Evolutionary conservation across 2,888 invertebrate genomes (phyloP), one percentile per base, ranked within the genome.

Genomic region (Gortyna flavago): DNA sequence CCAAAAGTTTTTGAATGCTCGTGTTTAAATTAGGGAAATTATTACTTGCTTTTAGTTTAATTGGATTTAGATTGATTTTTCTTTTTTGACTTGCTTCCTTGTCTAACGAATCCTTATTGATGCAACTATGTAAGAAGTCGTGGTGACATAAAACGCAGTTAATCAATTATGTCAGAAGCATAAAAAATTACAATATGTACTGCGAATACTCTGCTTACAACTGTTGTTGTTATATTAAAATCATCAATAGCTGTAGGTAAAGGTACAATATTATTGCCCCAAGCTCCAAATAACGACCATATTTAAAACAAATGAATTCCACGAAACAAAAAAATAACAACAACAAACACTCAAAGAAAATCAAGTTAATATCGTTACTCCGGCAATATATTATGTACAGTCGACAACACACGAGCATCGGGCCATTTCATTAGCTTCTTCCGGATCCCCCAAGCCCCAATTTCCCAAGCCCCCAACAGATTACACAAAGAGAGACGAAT

Each of bases 391-490:
- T 90, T 89, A 85, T 84, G 84, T 86, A 85, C 86, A 86, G 76
- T 85, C 71, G 80, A 85, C 80, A 81, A 86, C 84, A 84, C 83
- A 78, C 65, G 80, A 64, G 86, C 77, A 76, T 78, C 83, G 79
- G 81, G 85, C 87, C 88, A 88, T 90, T 90, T 90, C 88, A 89
- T 89, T 88, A 85, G 89, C 80, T 83, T 69, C 79, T 80, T 83
- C 84, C 83, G 85, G 75, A 69, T 79, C 75, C 77, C 68, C 57
- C 48, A 48, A 78, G 54, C 77, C 70, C 73, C 44, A 13, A 44
- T 44, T 44, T 13, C 44, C 44, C 41, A 44, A 44, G 75, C 61
- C 21, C 77, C 77, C 68, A 77, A 81, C 85, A 85, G 85, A 87
- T 87, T 87, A 85, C 85, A 82, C 77, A 79, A 82, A 87, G 85